Evolutionary conservation across 2,888 invertebrate species (phyloP), one percentile per base, ranked within the genome.

Genomic region (Carabus problematicus): DNA sequence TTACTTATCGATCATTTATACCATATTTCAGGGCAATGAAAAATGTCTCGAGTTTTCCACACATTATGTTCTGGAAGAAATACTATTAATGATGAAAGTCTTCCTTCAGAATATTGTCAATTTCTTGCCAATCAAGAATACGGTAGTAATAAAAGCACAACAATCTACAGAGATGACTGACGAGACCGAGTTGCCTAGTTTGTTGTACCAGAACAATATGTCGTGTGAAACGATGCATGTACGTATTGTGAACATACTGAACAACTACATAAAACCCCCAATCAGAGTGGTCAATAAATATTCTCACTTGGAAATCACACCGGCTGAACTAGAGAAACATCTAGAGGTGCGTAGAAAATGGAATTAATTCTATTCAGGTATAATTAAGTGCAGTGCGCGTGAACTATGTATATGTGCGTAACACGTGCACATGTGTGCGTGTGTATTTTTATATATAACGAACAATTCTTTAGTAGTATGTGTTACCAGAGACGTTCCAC

Each of bases 11-110:
- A n/a, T n/a, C n/a, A n/a, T n/a, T n/a, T n/a, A n/a, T n/a, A 55
- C 12, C 66, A 43, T 64, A 3, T 71, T 71, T 56, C 63, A 74
- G 74, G 74, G 73, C 45, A 70, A 66, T 19, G 72, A 71, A 52
- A 70, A 58, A 55, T 54, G 42, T n/a, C 61, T 73, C 40, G 54
- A 45, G 9, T 62, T 73, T n/a, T 70, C 63, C 14, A 71, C 70
- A n/a, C 60, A 72, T 63, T 61, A 70, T 41, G 43, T 70, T 1
- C 29, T 62, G 1, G 73, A 72, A 58, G 74, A 74, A 68, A 70
- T 74, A 41, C 62, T 47, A n/a, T 56, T 73, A 40, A 70, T 72
- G 8, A n/a, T 74, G 1, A 63, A 71, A 12, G 47, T 70, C 14
- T 71, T 71, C 12, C 70, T 73, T 16, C 58, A 72, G 14, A 70